Evolutionary conservation across 2,113 vertebrate genomes (phyloP), one percentile per base, ranked within the genome.

Genomic region (Leptocoma aspasia): DNA sequence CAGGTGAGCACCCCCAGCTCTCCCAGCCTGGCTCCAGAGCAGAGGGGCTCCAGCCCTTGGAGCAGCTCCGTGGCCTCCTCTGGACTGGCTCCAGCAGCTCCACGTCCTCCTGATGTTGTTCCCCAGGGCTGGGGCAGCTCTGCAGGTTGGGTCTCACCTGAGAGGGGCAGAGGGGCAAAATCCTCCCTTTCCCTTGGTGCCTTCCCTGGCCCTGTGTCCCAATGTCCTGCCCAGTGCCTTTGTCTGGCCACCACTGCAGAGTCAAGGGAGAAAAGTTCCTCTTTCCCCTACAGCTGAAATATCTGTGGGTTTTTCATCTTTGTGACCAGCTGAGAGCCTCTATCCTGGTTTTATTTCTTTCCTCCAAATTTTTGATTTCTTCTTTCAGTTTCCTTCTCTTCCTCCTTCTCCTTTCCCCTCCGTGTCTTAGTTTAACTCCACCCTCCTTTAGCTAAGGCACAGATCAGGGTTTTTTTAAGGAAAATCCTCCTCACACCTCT

Each of bases 211-310:
- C 64, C 80, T 49, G 42, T 53, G 47, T 56, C 15, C 11, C 68
- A 17, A 2, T 30, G 65, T 42, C 28, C 2, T 2, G 1, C 50
- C 21, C 5, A 2, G 3, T 12, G 54, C 10, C 68, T 42, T 18
- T 3, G 33, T 26, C 3, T 27, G 22, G 17, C 64, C 30, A 13
- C 19, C 4, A 4, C 57, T 50, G 35, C n/a, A 31, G 24, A 20
- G 21, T 16, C 30, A 28, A 42, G 71, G 3, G 30, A 60, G 20
- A 2, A 31, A 76, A 35, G 45, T 5, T 26, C 33, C 13, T 82
- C 45, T 24, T 78, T 49, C 39, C 10, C 30, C 30, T 52, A 5
- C 21, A 14, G 11, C 45, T 65, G 12, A 21, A 71, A 2, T 9
- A 8, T 9, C 33, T 27, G 3, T 7, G 28, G 6, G 6, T 21